Evolutionary conservation across 1,140 invertebrate species (phyloP).

Genomic region (Pogonomyrmex barbatus): DNA sequence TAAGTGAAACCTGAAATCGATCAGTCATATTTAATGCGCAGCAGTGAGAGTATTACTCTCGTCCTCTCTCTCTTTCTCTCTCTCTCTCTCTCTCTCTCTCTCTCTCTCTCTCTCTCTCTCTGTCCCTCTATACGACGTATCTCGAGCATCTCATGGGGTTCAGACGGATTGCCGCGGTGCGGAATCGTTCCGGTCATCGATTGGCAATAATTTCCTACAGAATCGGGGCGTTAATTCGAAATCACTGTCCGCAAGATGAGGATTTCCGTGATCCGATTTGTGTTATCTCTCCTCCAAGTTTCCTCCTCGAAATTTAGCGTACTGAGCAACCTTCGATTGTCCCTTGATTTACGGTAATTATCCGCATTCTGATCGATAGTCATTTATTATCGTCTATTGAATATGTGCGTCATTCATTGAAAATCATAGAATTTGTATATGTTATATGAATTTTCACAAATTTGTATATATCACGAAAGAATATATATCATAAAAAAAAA

Average conservation of each 20-base stretch:
- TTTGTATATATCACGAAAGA: not conserved
- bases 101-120: not conserved
- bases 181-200: constrained; percentile 49
- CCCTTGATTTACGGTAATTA: constrained; percentile 59
- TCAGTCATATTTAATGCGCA: constrained; percentile 6
- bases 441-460: not conserved
- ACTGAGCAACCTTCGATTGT: constrained; percentile 44
- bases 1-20: not conserved
- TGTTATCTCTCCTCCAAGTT: constrained; percentile 63
- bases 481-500: not conserved
- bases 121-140: not conserved
- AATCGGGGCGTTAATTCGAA: constrained; percentile 60
- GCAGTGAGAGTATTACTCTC: not conserved
- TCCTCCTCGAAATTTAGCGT: constrained; percentile 27
- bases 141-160: constrained; percentile 14
- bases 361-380: not conserved
- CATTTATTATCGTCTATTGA: constrained; percentile 37
- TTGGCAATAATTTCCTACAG: constrained; percentile 62
- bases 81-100: not conserved
- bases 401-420: not conserved
- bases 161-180: constrained; percentile 28
- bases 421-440: not conserved
- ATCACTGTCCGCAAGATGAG: constrained; percentile 51
- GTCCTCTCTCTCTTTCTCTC: not conserved
- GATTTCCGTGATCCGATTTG: constrained; percentile 73